Evolutionary conservation across 2,113 vertebrate genomes (phyloP).

Genomic region (Struthio camelus): DNA sequence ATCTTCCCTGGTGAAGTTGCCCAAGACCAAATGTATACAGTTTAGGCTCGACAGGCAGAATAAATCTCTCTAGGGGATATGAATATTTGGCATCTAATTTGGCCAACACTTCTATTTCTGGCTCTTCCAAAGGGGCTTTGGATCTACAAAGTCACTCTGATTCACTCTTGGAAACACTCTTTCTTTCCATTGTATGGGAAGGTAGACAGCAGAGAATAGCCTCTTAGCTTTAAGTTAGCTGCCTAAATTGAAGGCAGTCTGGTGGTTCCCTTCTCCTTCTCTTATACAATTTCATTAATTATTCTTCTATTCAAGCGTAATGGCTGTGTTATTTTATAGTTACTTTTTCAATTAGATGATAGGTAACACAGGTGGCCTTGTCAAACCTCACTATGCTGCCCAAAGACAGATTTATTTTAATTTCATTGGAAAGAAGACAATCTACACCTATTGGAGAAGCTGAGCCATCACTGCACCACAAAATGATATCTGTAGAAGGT

Average conservation of each 20-base stretch:
- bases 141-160: neutral
- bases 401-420: neutral
- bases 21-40: neutral
- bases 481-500: neutral
- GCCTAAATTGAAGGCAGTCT: neutral
- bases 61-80: neutral
- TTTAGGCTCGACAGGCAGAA: neutral
- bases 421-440: neutral
- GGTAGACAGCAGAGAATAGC: neutral
- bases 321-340: neutral
- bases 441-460: neutral
- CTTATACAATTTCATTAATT: neutral
- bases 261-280: neutral
- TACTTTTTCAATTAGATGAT: neutral
- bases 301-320: neutral
- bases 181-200: neutral
- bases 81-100: neutral
- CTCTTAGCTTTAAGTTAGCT: neutral
- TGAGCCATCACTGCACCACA: neutral
- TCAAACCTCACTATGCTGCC: neutral
- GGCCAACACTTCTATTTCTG: conserved; percentile 22
- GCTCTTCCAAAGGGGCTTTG: neutral
- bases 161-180: neutral
- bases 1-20: neutral
- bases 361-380: neutral